Percentiles rank a stretch among this genome's conserved stretches.
Conservation (phyloP, 2,888 invertebrate species). For the Belgica antarctica region DNA sequence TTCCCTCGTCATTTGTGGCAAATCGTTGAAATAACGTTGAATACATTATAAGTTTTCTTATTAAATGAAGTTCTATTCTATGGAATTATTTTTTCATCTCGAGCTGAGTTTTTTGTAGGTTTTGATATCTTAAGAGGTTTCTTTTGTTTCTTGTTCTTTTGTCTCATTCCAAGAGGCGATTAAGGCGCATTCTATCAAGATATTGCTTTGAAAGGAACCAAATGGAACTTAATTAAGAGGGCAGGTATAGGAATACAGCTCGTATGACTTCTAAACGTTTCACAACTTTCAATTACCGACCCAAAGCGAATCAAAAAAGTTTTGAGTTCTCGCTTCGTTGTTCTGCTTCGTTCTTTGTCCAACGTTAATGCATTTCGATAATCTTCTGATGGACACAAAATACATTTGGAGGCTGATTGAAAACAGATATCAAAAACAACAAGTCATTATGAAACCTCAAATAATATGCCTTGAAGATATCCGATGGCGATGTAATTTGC, state of each 20-base stretch:
- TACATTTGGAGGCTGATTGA: not conserved
- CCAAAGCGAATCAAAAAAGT: not conserved
- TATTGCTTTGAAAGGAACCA: not conserved
- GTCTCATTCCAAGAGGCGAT: constrained; percentile 24
- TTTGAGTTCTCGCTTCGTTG: not conserved
- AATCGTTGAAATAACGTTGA: not conserved
- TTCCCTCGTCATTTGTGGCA: too few species aligned
- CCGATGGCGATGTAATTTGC: constrained; percentile 23
- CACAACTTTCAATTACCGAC: constrained; percentile 19
- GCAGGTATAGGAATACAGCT: not conserved
- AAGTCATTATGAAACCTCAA: constrained; percentile 13
- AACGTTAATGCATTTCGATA: constrained; percentile 26
- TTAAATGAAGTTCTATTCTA: constrained; percentile 6
- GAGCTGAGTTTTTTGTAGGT: too few species aligned
- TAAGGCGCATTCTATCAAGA: constrained; percentile 10
- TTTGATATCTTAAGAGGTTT: constrained; percentile 30
- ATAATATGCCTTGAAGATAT: constrained; percentile 4
- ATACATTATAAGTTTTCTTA: constrained; percentile 11
- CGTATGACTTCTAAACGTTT: constrained; percentile 11
- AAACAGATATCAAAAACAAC: constrained; percentile 18
- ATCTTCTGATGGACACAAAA: constrained; percentile 23
- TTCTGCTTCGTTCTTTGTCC: constrained; percentile 10
- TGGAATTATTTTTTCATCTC: not conserved
- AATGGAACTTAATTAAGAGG: constrained; percentile 4
- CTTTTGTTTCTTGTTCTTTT: constrained; percentile 21